Evolutionary conservation across 2,797 vertebrate species (phyloP).

Genomic region (Galaxias olidus): DNA sequence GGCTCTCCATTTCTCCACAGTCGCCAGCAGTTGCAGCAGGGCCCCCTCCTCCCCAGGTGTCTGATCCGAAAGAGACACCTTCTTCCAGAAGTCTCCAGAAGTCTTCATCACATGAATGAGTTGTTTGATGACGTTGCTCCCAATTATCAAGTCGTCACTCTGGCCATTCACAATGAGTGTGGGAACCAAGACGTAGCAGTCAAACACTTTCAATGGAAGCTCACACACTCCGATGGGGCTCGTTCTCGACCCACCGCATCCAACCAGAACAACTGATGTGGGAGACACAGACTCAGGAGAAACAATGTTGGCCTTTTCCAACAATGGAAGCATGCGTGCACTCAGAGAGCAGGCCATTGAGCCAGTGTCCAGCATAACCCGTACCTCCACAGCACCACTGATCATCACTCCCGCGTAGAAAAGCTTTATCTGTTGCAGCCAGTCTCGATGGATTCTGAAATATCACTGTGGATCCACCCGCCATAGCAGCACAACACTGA

Average conservation of each 20-base stretch:
- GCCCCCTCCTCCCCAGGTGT: neutral
- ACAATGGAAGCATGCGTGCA: neutral
- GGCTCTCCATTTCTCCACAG: slow-evolving; percentile 12
- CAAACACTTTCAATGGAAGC: slow-evolving; percentile 17
- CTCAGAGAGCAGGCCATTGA: slow-evolving; percentile 35
- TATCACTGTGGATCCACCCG: slow-evolving; percentile 3
- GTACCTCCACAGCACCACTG: slow-evolving; percentile 3
- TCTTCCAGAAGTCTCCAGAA: slow-evolving; percentile 7
- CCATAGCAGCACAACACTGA: neutral
- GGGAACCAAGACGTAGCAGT: slow-evolving; percentile 1
- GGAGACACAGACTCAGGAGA: neutral
- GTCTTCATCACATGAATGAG: slow-evolving; percentile 21
- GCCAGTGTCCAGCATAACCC: slow-evolving; percentile 29
- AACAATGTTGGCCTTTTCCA: slow-evolving; percentile 6
- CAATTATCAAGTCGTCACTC: slow-evolving; percentile 27
- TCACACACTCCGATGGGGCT: slow-evolving; percentile 20
- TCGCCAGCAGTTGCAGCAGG: slow-evolving; percentile 10
- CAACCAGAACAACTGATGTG: slow-evolving; percentile 30
- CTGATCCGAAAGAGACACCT: neutral
- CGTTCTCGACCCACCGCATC: slow-evolving; percentile 23
- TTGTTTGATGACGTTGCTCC: slow-evolving; percentile 37
- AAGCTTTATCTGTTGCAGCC: slow-evolving; percentile 8
- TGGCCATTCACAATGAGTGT: slow-evolving; percentile 22
- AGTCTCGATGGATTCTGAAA: slow-evolving; percentile 31
- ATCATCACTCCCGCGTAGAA: slow-evolving; percentile 28